Evolutionary conservation across 2,888 invertebrate species (phyloP), one percentile per base, ranked within the genome.

Genomic region (Drosophila putrida): DNA sequence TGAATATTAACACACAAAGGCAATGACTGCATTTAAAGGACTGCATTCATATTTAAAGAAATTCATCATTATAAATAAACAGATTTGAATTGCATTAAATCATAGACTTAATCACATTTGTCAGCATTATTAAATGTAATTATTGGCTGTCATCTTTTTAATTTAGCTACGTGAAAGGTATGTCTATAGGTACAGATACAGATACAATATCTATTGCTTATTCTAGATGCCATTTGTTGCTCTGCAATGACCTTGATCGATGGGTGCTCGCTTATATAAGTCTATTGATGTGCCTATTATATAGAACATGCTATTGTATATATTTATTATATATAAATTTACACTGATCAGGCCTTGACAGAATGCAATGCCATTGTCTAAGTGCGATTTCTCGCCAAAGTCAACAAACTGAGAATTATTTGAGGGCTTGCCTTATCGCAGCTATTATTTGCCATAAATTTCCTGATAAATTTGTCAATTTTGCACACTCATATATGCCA

Each of bases 161-260:
- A 47, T 71, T 54, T 41, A 38, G 11, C 35, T 25, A 33, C 4
- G n/a, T 10, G 5, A 15, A 28, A 58, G 47, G 58, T 54, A 55
- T 41, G 6, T 59, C 25, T 66, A 63, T 43, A 27, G n/a, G 4
- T 13, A 53, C 38, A 36, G 11, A 41, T 47, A 20, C 51, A 60
- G 53, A 41, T 60, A 35, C 11, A 41, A 46, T 63, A 71, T 71
- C 49, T 65, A 51, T 55, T 33, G 55, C 55, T 60, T 81, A 78
- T 76, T 73, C 78, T 64, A 51, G 76, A 61, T 51, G 59, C 57
- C 54, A 77, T 68, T 62, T 67, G 68, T 35, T 60, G 49, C 25
- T 51, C 38, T 31, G 47, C 64, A 15, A 47, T 54, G 80, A 70
- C 85, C 82, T 82, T 82, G 82, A 82, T 74, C 58, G 71, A 57